These are phyloP conservation scores for Volucella inflata DNA, from an alignment of 2,888 invertebrate genomes.

Conservation along the genomic window DNA sequence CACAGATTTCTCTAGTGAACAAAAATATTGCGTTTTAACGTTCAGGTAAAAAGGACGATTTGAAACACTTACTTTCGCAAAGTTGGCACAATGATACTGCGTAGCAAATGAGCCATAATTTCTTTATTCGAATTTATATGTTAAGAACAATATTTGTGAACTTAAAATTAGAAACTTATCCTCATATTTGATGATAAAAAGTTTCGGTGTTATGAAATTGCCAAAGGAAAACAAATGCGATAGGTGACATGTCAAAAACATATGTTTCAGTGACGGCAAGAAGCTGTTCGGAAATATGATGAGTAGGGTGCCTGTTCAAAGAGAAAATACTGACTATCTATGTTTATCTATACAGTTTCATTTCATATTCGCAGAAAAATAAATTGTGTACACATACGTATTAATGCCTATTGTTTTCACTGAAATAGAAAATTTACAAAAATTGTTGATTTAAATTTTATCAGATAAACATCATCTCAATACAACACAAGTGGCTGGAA, in stretches of 20 bases:
- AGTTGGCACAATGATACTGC: constrained; percentile 66
- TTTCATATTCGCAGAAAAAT: too few relatives aligned
- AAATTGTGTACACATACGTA: too few relatives aligned
- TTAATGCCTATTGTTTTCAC: too few relatives aligned
- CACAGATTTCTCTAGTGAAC: constrained; percentile 36
- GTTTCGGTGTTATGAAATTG: constrained; percentile 51
- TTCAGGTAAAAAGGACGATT: neutral
- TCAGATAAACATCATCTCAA: too few relatives aligned
- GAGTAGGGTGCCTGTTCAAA: neutral
- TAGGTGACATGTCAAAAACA: constrained; percentile 45
- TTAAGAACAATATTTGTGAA: neutral
- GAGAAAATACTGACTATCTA: too few relatives aligned
- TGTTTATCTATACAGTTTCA: too few relatives aligned
- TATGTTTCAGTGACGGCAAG: constrained; percentile 12
- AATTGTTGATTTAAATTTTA: too few relatives aligned
- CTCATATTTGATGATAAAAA: neutral
- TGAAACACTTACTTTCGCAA: constrained; percentile 70
- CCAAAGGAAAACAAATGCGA: constrained; percentile 35
- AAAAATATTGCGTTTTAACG: constrained; percentile 2
- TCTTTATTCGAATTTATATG: neutral
- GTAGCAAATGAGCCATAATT: constrained; percentile 76
- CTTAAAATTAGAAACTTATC: neutral
- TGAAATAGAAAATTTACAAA: too few relatives aligned
- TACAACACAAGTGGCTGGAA: too few relatives aligned
- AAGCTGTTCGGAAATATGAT: neutral